Evolutionary conservation across 2,113 vertebrate species (phyloP).

Genomic region (Scophthalmus maximus): DNA sequence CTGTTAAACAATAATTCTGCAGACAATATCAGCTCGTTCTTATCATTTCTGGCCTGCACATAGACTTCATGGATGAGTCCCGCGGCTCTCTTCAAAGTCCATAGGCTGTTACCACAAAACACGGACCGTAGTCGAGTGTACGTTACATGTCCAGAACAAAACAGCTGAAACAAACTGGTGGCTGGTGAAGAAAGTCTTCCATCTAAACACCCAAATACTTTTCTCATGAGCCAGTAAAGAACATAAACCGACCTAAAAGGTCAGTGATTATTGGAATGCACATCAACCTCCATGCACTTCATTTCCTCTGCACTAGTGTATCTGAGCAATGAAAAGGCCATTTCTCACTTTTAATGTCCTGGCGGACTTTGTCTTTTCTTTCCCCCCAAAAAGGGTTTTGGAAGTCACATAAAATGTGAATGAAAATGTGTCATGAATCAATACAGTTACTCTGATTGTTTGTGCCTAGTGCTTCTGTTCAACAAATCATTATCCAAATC

Average conservation of each 20-base stretch:
- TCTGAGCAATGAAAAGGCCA: constrained; percentile 26
- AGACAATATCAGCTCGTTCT: background rate
- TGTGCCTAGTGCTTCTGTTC: constrained; percentile 17
- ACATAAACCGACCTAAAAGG: constrained; percentile 46
- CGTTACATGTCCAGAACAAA: background rate
- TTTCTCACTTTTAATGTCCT: constrained; percentile 19
- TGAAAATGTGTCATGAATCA: constrained; percentile 23
- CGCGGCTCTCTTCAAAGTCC: background rate
- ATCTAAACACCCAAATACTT: constrained; percentile 15
- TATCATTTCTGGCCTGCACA: background rate
- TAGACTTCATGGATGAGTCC: background rate
- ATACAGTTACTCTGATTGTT: constrained; percentile 8
- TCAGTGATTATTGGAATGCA: constrained; percentile 51
- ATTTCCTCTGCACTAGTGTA: constrained; percentile 23
- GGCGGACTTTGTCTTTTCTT: background rate
- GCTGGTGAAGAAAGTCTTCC: background rate
- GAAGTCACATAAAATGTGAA: constrained; percentile 1
- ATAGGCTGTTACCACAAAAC: constrained; percentile 4
- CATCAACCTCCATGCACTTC: constrained; percentile 15
- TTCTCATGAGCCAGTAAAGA: constrained; percentile 11
- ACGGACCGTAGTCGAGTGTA: background rate
- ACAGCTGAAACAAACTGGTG: constrained; percentile 1
- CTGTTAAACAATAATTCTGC: no score
- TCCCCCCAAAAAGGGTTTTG: background rate
- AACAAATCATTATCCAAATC: constrained; percentile 26